These are phyloP conservation scores for Lochmaea crataegi DNA, from an alignment of 2,888 invertebrate genomes.

Conservation along the genomic window DNA sequence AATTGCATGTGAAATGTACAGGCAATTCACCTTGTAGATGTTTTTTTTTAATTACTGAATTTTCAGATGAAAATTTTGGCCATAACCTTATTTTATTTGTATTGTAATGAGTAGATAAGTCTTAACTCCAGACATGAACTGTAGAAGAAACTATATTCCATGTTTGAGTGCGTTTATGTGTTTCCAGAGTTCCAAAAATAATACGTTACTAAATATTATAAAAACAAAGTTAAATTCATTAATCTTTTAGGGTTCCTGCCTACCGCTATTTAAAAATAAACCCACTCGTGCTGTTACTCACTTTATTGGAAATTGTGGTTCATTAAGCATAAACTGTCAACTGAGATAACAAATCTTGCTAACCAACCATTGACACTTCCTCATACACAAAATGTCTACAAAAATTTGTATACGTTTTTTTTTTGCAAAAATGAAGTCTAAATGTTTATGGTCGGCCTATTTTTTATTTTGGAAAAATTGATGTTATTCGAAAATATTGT, in stretches of 20 bases:
- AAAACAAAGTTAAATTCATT: slow-evolving; percentile 7
- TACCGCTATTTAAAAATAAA: background rate
- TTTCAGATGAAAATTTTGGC: too few species aligned
- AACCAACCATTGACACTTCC: background rate
- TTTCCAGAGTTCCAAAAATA: background rate
- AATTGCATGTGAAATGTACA: too few species aligned
- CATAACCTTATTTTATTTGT: too few species aligned
- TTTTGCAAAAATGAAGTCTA: too few species aligned
- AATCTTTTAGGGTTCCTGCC: slow-evolving; percentile 9
- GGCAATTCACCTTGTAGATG: too few species aligned
- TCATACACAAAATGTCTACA: background rate
- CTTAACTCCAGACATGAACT: background rate
- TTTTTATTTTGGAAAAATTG: too few species aligned
- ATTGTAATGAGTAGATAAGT: background rate
- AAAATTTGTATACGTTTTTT: too few species aligned
- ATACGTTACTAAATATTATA: slow-evolving; percentile 6
- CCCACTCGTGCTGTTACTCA: background rate
- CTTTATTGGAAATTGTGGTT: background rate
- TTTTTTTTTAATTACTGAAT: too few species aligned
- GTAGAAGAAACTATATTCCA: background rate
- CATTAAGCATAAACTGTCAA: background rate
- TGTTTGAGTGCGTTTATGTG: background rate
- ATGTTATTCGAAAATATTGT: background rate
- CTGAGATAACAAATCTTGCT: background rate
- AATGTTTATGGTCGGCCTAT: too few species aligned